phyloP scores from a whole-genome alignment of 2,797 vertebrate species.

The Sebastes steindachneri region DNA sequence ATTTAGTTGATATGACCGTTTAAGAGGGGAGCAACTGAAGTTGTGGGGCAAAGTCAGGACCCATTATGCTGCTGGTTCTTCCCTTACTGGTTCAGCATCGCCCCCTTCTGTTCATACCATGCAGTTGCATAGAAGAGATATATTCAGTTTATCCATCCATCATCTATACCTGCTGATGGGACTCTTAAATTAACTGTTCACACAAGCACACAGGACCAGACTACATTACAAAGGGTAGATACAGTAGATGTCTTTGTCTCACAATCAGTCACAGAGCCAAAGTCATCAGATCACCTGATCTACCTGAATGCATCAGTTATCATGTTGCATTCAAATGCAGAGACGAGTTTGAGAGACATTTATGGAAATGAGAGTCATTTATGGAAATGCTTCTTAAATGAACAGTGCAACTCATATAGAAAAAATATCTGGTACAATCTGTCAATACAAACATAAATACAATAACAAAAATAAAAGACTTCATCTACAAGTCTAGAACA shows the following conservation, averaged over 20 bases:
- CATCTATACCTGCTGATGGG: background rate
- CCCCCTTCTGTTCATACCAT: slow-evolving; percentile 35
- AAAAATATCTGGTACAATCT: slow-evolving; percentile 31
- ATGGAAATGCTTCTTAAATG: slow-evolving; percentile 32
- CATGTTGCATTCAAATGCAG: background rate
- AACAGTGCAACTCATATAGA: slow-evolving; percentile 42
- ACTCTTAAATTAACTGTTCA: background rate
- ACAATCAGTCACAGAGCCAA: background rate
- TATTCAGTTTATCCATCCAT: background rate
- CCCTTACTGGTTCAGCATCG: slow-evolving; percentile 19
- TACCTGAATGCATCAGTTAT: background rate
- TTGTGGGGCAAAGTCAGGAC: background rate
- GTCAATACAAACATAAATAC: slow-evolving; percentile 59
- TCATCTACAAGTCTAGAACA: background rate
- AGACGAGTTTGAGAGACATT: slow-evolving; percentile 16
- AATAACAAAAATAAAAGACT: slow-evolving; percentile 26
- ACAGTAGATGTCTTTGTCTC: background rate
- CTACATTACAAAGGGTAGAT: background rate
- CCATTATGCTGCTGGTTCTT: background rate
- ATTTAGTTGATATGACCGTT: background rate
- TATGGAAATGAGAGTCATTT: slow-evolving; percentile 44
- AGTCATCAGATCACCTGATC: background rate
- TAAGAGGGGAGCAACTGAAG: background rate
- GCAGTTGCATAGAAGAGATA: background rate
- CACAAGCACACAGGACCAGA: background rate